These are phyloP conservation scores for Smittia aterrima DNA, from an alignment of 2,888 invertebrate species.

Conservation along the genomic window DNA sequence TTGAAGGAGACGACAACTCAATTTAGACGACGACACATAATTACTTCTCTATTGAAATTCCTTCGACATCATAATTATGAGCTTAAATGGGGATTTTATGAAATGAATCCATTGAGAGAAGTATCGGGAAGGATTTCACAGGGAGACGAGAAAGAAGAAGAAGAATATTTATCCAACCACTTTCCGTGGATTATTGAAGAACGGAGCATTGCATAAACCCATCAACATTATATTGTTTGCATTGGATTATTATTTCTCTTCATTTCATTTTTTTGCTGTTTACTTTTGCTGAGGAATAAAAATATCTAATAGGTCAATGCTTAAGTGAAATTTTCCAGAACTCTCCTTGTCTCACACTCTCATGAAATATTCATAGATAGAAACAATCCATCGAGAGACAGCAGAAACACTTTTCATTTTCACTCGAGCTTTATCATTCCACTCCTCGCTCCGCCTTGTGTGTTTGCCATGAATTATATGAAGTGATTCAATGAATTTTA, in stretches of 20 bases:
- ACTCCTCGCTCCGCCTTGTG: slow-evolving; percentile 5
- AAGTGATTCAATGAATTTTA: slow-evolving; percentile 35
- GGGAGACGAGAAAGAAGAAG: too few species aligned
- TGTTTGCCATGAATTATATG: slow-evolving; percentile 35
- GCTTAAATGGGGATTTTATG: neutral
- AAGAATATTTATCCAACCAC: neutral
- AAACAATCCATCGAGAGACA: too few species aligned
- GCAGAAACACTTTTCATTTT: too few species aligned
- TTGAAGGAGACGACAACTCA: neutral
- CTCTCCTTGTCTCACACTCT: too few species aligned
- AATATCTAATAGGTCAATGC: too few species aligned
- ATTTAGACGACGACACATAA: slow-evolving; percentile 1
- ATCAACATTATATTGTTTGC: slow-evolving; percentile 18
- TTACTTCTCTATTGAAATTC: slow-evolving; percentile 12
- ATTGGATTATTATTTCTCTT: neutral
- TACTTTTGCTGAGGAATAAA: neutral
- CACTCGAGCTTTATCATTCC: neutral
- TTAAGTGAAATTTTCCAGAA: too few species aligned
- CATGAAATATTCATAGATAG: too few species aligned
- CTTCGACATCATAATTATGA: neutral
- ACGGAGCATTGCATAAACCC: slow-evolving; percentile 3
- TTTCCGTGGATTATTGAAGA: neutral
- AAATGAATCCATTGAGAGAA: neutral
- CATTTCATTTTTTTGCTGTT: neutral
- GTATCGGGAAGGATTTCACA: neutral